Evolutionary conservation across 2,888 invertebrate species (phyloP).

Genomic region (Tridacna crocea): DNA sequence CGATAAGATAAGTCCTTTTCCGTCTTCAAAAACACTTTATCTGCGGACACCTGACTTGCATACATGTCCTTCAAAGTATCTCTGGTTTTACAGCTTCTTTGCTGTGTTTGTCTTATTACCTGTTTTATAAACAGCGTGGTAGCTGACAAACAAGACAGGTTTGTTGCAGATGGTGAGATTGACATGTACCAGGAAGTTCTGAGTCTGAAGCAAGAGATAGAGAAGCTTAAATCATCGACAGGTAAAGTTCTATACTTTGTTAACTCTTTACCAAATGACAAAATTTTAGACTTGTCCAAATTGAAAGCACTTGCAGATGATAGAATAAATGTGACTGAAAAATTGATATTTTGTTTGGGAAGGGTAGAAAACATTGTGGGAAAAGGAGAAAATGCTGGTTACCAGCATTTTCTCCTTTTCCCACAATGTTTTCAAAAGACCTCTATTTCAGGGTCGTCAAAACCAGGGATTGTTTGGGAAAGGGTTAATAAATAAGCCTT

Average conservation of each 20-base stretch:
- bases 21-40: no score
- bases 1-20: no score
- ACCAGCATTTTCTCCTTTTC: conserved; percentile 5
- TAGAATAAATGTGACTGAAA: neutral
- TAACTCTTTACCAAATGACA: no score
- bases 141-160: neutral
- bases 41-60: neutral
- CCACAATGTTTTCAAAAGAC: neutral
- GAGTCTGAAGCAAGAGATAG: conserved; percentile 6
- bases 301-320: neutral
- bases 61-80: no score
- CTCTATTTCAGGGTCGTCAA: neutral
- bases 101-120: no score
- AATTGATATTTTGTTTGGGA: neutral
- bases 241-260: neutral
- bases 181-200: neutral
- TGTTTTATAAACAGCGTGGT: neutral
- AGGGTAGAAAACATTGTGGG: neutral
- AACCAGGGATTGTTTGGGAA: neutral
- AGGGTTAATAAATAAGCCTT: neutral
- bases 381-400: neutral
- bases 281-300: no score
- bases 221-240: neutral
- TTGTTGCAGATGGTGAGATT: conserved; percentile 17
- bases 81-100: no score